These are phyloP conservation scores for Anoncus sp. DNA, from an alignment of 2,888 invertebrate species.

Conservation along the genomic window DNA sequence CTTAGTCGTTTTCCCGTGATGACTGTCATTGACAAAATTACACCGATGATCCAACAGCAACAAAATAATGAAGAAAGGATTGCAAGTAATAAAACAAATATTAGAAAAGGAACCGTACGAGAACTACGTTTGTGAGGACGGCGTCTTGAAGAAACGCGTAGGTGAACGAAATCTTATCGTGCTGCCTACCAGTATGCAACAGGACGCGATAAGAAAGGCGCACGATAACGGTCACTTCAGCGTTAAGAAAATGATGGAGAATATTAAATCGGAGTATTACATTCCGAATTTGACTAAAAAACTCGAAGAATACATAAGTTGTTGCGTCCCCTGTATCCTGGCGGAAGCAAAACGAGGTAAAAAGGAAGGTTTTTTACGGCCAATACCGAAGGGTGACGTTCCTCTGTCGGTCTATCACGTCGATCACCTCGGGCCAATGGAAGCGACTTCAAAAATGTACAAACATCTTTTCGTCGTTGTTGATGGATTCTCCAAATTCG, in stretches of 20 bases:
- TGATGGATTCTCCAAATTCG: constrained; percentile 75
- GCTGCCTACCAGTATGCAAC: constrained; percentile 44
- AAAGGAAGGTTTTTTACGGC: constrained; percentile 68
- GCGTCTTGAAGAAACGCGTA: constrained; percentile 36
- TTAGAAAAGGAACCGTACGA: constrained; percentile 50
- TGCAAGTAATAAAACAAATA: constrained; percentile 51
- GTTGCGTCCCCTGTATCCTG: constrained; percentile 71
- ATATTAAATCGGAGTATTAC: constrained; percentile 51
- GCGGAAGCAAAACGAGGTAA: constrained; percentile 70
- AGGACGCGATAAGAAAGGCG: constrained; percentile 38
- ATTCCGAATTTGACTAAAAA: constrained; percentile 53
- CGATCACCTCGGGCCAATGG: constrained; percentile 76
- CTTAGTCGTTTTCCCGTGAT: constrained; percentile 57
- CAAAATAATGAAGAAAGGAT: constrained; percentile 58
- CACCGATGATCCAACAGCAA: constrained; percentile 12
- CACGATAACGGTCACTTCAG: constrained; percentile 60
- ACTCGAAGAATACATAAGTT: constrained; percentile 46
- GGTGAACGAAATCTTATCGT: constrained; percentile 32
- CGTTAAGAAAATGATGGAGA: constrained; percentile 45
- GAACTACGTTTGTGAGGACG: constrained; percentile 49
- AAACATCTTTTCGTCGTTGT: constrained; percentile 73
- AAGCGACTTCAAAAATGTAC: constrained; percentile 72
- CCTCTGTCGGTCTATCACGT: constrained; percentile 74
- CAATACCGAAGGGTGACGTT: constrained; percentile 70
- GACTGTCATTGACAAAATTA: constrained; percentile 40